Base-by-base conservation (phyloP, 2,113 vertebrate species). In the Eulemur macaco region DNA sequence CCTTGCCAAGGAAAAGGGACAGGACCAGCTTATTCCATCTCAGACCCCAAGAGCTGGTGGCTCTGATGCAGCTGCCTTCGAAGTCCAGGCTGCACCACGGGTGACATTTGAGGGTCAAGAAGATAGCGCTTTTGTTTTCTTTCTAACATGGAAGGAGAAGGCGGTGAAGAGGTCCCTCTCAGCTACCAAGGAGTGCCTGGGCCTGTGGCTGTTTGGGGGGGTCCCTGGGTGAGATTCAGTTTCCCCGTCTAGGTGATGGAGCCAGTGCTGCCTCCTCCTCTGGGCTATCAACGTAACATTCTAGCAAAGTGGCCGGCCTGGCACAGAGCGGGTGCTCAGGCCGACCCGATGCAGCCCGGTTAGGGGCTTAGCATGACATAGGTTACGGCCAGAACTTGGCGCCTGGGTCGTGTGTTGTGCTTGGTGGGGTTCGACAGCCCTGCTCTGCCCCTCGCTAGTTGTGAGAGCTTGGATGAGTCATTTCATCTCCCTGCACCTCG, bases 351-450 rank as follows among this genome's bases (percentile, higher is more conserved):
- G 12, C 11, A 39, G 42, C 31, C 76, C 58, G 56, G 0, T 1
- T 9, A 47, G 56, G 21, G 25, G 10, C 42, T 94, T 37, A 18
- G 71, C 8, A 9, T 15, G 50, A 77, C 58, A 34, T 1, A 50
- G 47, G 12, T 31, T 42, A 39, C 3, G 21, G 23, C 20, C 21
- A n/a, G 77, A 39, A 47, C 83, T 80, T 34, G 34, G 77, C 60
- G 50, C n/a, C 20, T 23, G 50, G 42, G 60, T 17, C 68, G 5
- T 2, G 0, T 0, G 0, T 56, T 3, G 8, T 83, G 39, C 52
- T 64, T 34, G 17, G 34, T 18, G 37, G 27, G 2, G 58, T 63
- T 25, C 23, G 80, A n/a, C 29, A 37, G 84, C 63, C 45, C 81
- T 50, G 23, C 14, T 34, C 50, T 85, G 42, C 9, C 54, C n/a